Conservation (phyloP, 2,888 invertebrate genomes). For the Lysandra coridon region DNA sequence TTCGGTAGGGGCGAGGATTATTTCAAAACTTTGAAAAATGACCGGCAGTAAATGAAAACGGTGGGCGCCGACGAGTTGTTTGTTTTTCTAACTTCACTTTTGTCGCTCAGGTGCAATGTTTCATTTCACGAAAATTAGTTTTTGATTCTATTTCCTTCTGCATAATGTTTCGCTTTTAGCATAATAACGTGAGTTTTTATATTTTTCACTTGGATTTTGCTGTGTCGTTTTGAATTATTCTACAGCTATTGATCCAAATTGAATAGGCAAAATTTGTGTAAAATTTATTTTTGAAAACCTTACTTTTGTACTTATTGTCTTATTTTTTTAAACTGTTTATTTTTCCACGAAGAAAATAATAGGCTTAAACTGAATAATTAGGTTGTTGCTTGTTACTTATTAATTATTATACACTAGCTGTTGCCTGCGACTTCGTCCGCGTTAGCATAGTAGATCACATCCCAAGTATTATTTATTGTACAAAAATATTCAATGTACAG, state of each 20-base stretch:
- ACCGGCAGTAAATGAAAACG: slow-evolving; percentile 68
- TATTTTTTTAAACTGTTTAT: neutral
- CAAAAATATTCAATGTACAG: too few relatives aligned
- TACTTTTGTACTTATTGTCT: neutral
- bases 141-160: slow-evolving; percentile 21
- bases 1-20: slow-evolving; percentile 56
- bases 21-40: slow-evolving; percentile 73
- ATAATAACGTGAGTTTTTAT: slow-evolving; percentile 4
- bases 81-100: slow-evolving; percentile 67
- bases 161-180: slow-evolving; percentile 8
- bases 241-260: too few relatives aligned
- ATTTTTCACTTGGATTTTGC: neutral
- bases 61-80: slow-evolving; percentile 65
- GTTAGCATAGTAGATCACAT: too few relatives aligned
- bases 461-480: too few relatives aligned
- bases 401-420: too few relatives aligned
- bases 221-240: neutral
- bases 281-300: too few relatives aligned
- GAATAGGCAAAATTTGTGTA: too few relatives aligned
- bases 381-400: neutral
- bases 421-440: too few relatives aligned
- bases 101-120: slow-evolving; percentile 59
- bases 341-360: neutral
- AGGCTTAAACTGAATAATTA: neutral
- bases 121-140: slow-evolving; percentile 36